Evolutionary conservation across 2,797 vertebrate species (phyloP).

Genomic region (Darevskia mixta): DNA sequence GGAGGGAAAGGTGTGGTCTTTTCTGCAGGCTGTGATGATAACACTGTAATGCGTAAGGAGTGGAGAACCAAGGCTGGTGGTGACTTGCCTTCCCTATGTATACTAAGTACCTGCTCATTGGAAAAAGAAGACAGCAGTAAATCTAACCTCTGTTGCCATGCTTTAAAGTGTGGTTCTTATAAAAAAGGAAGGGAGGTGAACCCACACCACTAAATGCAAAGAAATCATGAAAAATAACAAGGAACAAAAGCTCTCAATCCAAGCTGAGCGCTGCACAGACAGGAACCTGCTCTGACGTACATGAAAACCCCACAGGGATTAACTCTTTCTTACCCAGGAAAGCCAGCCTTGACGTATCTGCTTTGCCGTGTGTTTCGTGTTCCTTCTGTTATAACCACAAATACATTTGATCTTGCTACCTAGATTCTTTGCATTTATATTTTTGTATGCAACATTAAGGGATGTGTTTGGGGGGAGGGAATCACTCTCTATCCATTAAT

Average conservation of each 20-base stretch:
- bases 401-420: constrained; percentile 59
- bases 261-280: constrained; percentile 75
- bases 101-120: not conserved
- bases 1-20: not conserved
- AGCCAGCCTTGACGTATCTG: constrained; percentile 48
- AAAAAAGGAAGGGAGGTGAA: constrained; percentile 33
- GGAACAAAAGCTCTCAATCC: constrained; percentile 78
- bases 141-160: constrained; percentile 47
- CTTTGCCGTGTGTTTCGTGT: constrained; percentile 47
- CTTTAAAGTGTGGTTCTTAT: constrained; percentile 56
- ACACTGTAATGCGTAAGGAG: constrained; percentile 3
- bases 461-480: not conserved
- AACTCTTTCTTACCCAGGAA: constrained; percentile 76
- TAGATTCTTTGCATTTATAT: constrained; percentile 31
- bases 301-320: constrained; percentile 74
- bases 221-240: constrained; percentile 75
- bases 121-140: not conserved
- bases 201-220: constrained; percentile 74
- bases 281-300: constrained; percentile 77
- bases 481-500: constrained; percentile 35
- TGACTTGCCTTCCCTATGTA: constrained; percentile 17
- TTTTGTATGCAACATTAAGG: constrained; percentile 9
- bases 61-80: not conserved
- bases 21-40: constrained; percentile 50
- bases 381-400: constrained; percentile 34